These are phyloP conservation scores for Latrodectus hesperus DNA, from an alignment of 2,888 invertebrate genomes.

Conservation along the genomic window DNA sequence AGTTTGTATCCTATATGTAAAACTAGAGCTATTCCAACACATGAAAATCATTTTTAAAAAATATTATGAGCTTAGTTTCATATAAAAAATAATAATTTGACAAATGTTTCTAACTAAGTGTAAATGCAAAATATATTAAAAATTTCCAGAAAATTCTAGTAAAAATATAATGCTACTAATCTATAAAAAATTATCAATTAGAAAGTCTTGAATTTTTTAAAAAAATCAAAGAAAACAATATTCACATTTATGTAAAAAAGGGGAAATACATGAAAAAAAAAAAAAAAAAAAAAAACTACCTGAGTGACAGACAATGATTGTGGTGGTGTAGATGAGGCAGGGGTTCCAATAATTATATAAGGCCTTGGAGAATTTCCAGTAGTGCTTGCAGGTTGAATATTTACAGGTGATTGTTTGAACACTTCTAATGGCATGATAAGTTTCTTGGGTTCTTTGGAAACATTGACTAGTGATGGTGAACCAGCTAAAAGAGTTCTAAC, in stretches of 20 bases:
- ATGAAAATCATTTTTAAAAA: not conserved
- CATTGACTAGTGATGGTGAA: slow-evolving; percentile 1
- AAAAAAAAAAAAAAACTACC: slow-evolving; percentile 7
- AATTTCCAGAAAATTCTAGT: not conserved
- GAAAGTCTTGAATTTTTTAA: not conserved
- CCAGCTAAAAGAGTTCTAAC: slow-evolving; percentile 4
- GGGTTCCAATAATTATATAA: slow-evolving; percentile 44
- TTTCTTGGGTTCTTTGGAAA: slow-evolving; percentile 10
- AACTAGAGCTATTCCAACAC: too few species aligned
- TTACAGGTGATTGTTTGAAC: not conserved
- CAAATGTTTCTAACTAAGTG: not conserved
- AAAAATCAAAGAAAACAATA: not conserved
- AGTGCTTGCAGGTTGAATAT: not conserved
- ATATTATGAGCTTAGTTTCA: not conserved
- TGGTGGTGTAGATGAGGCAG: not conserved
- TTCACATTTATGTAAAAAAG: not conserved
- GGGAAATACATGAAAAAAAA: not conserved
- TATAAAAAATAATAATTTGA: not conserved
- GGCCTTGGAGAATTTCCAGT: slow-evolving; percentile 22
- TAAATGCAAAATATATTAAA: not conserved
- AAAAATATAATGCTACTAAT: not conserved
- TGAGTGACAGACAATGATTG: not conserved
- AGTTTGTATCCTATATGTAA: too few species aligned
- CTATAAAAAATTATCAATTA: not conserved
- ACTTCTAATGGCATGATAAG: slow-evolving; percentile 23